Conservation (phyloP, 2,113 vertebrate species). For the Rhombomys opimus region DNA sequence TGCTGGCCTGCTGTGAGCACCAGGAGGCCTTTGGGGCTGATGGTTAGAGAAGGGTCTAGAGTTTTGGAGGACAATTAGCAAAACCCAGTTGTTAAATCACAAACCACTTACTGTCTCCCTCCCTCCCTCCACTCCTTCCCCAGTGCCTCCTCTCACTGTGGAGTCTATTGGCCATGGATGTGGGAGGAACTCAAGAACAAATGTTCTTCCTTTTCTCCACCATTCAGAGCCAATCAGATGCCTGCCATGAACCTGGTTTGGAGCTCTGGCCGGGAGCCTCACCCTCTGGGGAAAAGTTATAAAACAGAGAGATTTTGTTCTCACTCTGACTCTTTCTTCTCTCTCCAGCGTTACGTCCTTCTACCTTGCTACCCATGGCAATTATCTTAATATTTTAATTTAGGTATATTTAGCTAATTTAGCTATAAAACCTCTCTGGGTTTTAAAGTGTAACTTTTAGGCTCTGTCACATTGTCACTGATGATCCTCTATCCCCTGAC, state of each 20-base stretch:
- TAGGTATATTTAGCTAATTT: too few species aligned
- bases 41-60: too few species aligned
- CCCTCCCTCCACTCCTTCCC: not conserved
- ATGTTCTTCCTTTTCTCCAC: not conserved
- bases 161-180: not conserved
- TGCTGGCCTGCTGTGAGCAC: too few species aligned
- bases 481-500: not conserved
- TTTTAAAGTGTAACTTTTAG: not conserved
- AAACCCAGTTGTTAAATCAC: not conserved
- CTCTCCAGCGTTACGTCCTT: not conserved
- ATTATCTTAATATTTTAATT: not conserved
- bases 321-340: not conserved
- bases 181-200: not conserved
- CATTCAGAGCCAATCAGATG: not conserved
- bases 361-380: not conserved
- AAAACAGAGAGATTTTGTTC: not conserved
- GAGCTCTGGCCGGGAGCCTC: not conserved
- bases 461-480: not conserved
- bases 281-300: not conserved
- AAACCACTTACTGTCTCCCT: not conserved
- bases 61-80: not conserved
- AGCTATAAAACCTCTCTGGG: not conserved
- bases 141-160: too few species aligned
- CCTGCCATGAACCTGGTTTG: not conserved
- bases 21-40: too few species aligned